phyloP scores from a whole-genome alignment of 2,113 vertebrate genomes.

The Orcinus orca region DNA sequence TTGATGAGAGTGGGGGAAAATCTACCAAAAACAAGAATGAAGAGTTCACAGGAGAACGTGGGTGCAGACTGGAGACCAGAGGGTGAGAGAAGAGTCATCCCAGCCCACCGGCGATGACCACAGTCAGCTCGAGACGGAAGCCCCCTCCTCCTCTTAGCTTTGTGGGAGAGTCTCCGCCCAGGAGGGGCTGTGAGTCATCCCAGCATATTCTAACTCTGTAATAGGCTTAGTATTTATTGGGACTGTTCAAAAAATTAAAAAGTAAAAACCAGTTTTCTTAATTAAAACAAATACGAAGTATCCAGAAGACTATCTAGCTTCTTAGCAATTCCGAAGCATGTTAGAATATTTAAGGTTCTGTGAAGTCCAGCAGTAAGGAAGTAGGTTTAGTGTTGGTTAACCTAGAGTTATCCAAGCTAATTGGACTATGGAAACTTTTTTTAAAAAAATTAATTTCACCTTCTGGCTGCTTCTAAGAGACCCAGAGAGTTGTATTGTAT shows the following conservation, averaged over 20 bases:
- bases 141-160: background rate
- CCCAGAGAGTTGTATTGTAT: background rate
- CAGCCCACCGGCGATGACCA: accelerated
- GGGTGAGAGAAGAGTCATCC: too few relatives aligned
- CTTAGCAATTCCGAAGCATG: background rate
- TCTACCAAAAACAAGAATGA: background rate
- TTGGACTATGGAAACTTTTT: background rate
- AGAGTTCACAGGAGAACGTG: background rate
- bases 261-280: background rate
- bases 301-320: background rate
- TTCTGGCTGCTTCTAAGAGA: conserved; percentile 2
- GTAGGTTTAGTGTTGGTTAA: background rate
- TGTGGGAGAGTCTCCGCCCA: background rate
- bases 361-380: background rate
- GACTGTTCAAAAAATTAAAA: background rate
- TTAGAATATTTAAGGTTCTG: background rate
- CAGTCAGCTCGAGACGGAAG: background rate
- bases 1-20: background rate
- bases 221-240: background rate
- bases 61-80: background rate
- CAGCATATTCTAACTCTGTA: background rate
- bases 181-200: accelerated
- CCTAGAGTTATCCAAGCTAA: background rate
- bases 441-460: background rate
- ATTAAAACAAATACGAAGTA: background rate